Percentiles rank a stretch among this genome's conserved stretches.
These are phyloP conservation scores for Siderastrea siderea DNA, from an alignment of 92 coral and sea anemone genomes.

Conservation along the genomic window DNA sequence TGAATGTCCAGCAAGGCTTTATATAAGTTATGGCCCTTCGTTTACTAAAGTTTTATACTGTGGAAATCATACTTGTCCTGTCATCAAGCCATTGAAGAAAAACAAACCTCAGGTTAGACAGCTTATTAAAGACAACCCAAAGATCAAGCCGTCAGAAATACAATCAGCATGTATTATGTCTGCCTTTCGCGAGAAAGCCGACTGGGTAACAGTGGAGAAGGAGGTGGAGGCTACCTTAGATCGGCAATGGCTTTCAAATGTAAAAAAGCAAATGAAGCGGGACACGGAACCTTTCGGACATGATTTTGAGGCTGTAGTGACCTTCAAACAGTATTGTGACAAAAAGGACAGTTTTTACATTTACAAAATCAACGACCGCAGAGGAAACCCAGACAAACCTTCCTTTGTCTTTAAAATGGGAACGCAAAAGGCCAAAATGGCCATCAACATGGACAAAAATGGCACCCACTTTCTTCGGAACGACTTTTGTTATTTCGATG, in stretches of 20 bases:
- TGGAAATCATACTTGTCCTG: neutral
- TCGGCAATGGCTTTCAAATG: constrained; percentile 58
- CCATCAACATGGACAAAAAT: neutral
- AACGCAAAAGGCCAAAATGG: neutral
- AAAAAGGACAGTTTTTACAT: constrained; percentile 35
- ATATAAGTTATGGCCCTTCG: constrained; percentile 17
- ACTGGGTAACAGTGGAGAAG: constrained; percentile 62
- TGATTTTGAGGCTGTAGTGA: constrained; percentile 58
- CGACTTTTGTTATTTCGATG: constrained; percentile 28
- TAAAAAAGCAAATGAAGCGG: constrained; percentile 57
- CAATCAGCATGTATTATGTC: constrained; percentile 61
- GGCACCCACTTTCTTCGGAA: constrained; percentile 56
- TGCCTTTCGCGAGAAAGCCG: constrained; percentile 40
- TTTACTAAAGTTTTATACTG: constrained; percentile 19
- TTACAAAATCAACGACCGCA: constrained; percentile 48
- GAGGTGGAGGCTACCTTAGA: constrained; percentile 59
- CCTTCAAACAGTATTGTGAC: constrained; percentile 54
- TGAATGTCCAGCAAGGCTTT: constrained; percentile 35
- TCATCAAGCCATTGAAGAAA: neutral
- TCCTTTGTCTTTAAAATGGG: constrained; percentile 10
- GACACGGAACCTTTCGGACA: constrained; percentile 57
- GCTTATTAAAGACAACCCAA: constrained; percentile 61
- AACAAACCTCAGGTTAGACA: neutral
- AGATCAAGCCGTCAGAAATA: constrained; percentile 27
- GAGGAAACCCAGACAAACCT: constrained; percentile 38